Evolutionary conservation across 2,888 invertebrate species (phyloP).

Genomic region (Lycophotia porphyrea): DNA sequence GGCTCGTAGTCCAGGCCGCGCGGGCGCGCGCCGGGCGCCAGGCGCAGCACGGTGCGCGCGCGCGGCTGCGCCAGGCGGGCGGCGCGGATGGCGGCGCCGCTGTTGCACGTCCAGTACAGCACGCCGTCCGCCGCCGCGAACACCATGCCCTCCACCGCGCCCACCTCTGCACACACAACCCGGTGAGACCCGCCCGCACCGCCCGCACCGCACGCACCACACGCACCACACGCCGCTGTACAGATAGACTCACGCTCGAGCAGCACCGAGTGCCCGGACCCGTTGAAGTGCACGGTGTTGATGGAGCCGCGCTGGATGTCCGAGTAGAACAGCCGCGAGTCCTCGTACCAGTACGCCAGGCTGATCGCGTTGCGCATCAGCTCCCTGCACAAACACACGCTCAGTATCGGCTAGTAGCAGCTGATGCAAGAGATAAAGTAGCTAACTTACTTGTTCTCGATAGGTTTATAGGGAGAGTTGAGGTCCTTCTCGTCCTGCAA

Average conservation of each 20-base stretch:
- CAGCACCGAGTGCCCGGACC: slow-evolving; percentile 92
- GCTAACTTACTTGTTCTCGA: slow-evolving; percentile 89
- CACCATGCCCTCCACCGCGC: slow-evolving; percentile 96
- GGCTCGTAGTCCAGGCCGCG: slow-evolving; percentile 96
- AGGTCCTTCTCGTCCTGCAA: slow-evolving; percentile 93
- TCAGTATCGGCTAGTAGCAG: not conserved
- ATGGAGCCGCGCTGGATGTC: slow-evolving; percentile 97
- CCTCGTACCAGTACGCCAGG: slow-evolving; percentile 94
- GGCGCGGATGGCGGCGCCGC: slow-evolving; percentile 91
- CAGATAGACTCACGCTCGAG: slow-evolving; percentile 91
- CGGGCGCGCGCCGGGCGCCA: slow-evolving; percentile 94
- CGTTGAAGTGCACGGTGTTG: slow-evolving; percentile 95
- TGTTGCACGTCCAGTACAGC: slow-evolving; percentile 96
- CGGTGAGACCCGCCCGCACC: not conserved
- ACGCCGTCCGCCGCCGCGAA: slow-evolving; percentile 92
- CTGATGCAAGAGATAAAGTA: not conserved
- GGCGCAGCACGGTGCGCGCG: slow-evolving; percentile 89
- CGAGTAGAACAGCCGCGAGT: slow-evolving; percentile 94
- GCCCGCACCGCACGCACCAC: rapidly evolving
- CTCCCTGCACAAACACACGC: slow-evolving; percentile 80
- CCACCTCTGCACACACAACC: slow-evolving; percentile 90
- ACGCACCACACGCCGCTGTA: too few species aligned
- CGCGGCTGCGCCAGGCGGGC: slow-evolving; percentile 90
- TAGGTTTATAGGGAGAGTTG: slow-evolving; percentile 94
- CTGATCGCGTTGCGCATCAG: slow-evolving; percentile 96